These are phyloP conservation scores for Drosophila glabriapex DNA, from an alignment of 2,888 invertebrate genomes.

Conservation along the genomic window DNA sequence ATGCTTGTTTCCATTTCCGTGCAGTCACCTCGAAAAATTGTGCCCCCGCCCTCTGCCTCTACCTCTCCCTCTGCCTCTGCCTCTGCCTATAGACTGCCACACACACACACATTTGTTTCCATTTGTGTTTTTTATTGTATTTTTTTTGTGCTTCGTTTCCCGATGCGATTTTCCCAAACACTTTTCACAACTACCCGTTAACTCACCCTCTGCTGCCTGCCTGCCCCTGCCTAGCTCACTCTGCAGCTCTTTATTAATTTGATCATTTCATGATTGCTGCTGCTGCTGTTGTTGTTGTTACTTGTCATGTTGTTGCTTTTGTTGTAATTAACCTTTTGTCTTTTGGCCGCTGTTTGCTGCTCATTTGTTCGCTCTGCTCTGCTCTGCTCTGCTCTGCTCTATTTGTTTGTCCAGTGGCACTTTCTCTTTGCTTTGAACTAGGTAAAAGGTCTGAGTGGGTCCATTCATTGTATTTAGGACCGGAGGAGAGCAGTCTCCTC, in stretches of 20 bases:
- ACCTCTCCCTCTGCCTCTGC: not conserved
- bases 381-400: slow-evolving; percentile 19
- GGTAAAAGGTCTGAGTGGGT: slow-evolving; percentile 27
- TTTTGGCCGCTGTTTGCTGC: slow-evolving; percentile 55
- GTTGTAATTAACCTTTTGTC: slow-evolving; percentile 82
- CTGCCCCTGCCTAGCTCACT: slow-evolving; percentile 4
- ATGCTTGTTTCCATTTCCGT: slow-evolving; percentile 71
- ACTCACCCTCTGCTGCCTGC: not conserved
- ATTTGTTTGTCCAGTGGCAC: slow-evolving; percentile 49
- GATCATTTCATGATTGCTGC: slow-evolving; percentile 75
- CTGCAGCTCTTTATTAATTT: slow-evolving; percentile 77
- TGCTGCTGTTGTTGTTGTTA: slow-evolving; percentile 36
- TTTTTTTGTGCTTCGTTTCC: slow-evolving; percentile 39
- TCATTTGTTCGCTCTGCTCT: slow-evolving; percentile 51
- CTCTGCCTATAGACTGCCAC: not conserved
- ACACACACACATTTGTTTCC: slow-evolving; percentile 48
- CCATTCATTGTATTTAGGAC: slow-evolving; percentile 35
- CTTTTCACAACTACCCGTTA: slow-evolving; percentile 37
- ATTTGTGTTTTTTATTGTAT: slow-evolving; percentile 53
- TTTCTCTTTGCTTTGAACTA: slow-evolving; percentile 30
- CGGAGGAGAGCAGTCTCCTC: not conserved
- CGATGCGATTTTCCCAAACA: slow-evolving; percentile 66
- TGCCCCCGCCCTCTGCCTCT: not conserved
- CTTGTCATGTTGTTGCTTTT: slow-evolving; percentile 56
- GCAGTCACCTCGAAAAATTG: slow-evolving; percentile 28